Percentiles rank a stretch among this genome's conserved stretches.
Evolutionary conservation across 1,140 invertebrate genomes (phyloP).

Genomic region (Andrena cerasifolii): DNA sequence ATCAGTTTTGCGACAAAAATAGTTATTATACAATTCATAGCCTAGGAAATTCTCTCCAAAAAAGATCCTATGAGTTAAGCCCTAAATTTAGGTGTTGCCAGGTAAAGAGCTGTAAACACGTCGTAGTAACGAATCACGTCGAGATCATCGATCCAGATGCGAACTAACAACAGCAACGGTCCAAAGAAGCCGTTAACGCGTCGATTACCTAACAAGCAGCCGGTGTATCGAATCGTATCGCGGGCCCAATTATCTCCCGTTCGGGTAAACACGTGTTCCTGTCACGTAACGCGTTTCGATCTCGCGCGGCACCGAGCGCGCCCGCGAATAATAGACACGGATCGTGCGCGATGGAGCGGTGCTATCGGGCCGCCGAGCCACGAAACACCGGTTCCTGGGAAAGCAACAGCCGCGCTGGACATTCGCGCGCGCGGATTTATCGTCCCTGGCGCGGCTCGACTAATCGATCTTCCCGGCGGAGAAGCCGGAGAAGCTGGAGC

Average conservation of each 20-base stretch:
- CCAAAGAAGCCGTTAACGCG: conserved; percentile 1
- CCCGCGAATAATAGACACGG: conserved; percentile 49
- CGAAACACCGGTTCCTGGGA: conserved; percentile 28
- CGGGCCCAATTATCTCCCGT: conserved; percentile 47
- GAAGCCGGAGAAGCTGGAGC: not conserved
- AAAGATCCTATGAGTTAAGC: no score
- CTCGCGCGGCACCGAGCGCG: conserved; percentile 24
- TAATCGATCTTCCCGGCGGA: conserved; percentile 3
- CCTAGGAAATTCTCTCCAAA: no score
- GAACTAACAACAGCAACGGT: no score
- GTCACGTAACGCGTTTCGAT: conserved; percentile 9
- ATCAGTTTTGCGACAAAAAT: no score
- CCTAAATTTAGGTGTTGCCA: no score
- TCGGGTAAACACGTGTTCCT: conserved; percentile 42
- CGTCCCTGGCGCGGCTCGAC: not conserved
- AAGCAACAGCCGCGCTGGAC: conserved; percentile 24
- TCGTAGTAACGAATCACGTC: not conserved
- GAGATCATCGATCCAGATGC: not conserved
- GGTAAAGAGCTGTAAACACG: no score
- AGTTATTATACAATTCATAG: no score
- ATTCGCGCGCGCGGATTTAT: conserved; percentile 31
- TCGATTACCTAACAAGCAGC: conserved; percentile 42
- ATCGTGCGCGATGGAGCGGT: conserved; percentile 17
- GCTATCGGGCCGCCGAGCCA: conserved; percentile 22
- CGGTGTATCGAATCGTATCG: conserved; percentile 15